Base-by-base conservation (phyloP, 1,140 invertebrate species). In the Macrosteles quadrilineatus region DNA sequence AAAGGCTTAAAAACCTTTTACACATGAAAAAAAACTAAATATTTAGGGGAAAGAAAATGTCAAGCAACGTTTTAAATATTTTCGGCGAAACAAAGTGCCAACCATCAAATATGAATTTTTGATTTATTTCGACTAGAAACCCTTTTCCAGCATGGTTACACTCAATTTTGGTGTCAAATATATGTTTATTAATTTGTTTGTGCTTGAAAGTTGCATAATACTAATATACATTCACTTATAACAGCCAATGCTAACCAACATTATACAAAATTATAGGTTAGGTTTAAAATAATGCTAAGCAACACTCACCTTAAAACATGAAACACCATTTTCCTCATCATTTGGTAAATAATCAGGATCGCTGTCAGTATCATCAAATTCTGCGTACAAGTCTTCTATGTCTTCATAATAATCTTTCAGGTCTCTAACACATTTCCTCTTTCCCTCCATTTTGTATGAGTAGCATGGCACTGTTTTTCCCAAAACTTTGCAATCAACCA, bases 271-370 rank as follows among this genome's bases (percentile, higher is more conserved):
- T 6, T 6, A 11, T 55, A 55, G 19, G 9, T 55, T 55, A 9
- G 19, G 9, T 55, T 55, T 6, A 21, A 11, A 9, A 55, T 55
- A 9, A 55, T 55, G 50, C 50, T 11, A 21, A 55, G 19, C 50
- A 55, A 55, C 50, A 55, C 50, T 55, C 19, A 55, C 50, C 50
- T 55, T 19, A 55, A 55, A 55, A 9, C 19, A 19, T 55, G 50
- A 55, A 55, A n/a, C n/a, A n/a, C 50, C 9, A 25, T 11, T 55
- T 21, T 9, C 19, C 9, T 17, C 50, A 55, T 55, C 19, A 9
- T 55, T 19, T 55, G 50, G 50, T 25, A 25, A 21, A 55, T 11
- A 55, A 21, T 55, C 50, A 11, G 50, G 9, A 55, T 55, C 50
- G 50, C 50, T 55, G 19, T 55, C 50, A 11, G 50, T 55, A n/a